phyloP scores from a whole-genome alignment of 2,888 invertebrate species.

The Craniophora ligustri region DNA sequence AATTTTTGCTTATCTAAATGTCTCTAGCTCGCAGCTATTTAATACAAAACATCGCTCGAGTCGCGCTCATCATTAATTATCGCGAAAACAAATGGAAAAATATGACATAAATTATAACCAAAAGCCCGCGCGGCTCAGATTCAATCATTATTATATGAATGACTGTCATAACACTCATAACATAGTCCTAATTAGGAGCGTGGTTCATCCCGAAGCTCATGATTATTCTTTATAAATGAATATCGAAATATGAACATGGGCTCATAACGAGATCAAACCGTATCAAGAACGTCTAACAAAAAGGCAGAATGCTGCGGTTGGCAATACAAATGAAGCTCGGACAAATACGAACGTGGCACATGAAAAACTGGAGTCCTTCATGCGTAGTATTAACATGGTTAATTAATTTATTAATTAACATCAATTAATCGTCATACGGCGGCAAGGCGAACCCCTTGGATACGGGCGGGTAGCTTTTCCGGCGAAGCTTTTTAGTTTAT shows the following conservation, averaged over 20 bases:
- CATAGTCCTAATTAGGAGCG: conserved; percentile 70
- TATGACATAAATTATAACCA: conserved; percentile 74
- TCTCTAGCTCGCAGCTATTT: conserved; percentile 47
- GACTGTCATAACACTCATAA: conserved; percentile 72
- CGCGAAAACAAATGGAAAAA: conserved; percentile 66
- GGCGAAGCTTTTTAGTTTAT: conserved; percentile 73
- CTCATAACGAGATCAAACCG: conserved; percentile 60
- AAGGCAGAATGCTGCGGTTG: conserved; percentile 70
- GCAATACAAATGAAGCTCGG: conserved; percentile 74
- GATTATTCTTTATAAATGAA: conserved; percentile 79
- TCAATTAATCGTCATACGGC: conserved; percentile 82
- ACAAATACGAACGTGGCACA: conserved; percentile 71
- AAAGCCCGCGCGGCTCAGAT: conserved; percentile 55
- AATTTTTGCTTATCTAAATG: conserved; percentile 59
- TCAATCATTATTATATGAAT: conserved; percentile 70
- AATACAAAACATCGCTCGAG: conserved; percentile 62
- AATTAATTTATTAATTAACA: conserved; percentile 87
- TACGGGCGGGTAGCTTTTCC: conserved; percentile 79
- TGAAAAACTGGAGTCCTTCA: conserved; percentile 77
- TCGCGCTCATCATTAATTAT: conserved; percentile 61
- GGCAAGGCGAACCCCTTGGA: conserved; percentile 69
- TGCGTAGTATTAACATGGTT: conserved; percentile 83
- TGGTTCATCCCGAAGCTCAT: conserved; percentile 59
- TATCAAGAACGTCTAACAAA: conserved; percentile 67
- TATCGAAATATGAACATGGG: conserved; percentile 70